Base-by-base conservation (phyloP, 2,888 invertebrate species). In the Chloromyia formosa region DNA sequence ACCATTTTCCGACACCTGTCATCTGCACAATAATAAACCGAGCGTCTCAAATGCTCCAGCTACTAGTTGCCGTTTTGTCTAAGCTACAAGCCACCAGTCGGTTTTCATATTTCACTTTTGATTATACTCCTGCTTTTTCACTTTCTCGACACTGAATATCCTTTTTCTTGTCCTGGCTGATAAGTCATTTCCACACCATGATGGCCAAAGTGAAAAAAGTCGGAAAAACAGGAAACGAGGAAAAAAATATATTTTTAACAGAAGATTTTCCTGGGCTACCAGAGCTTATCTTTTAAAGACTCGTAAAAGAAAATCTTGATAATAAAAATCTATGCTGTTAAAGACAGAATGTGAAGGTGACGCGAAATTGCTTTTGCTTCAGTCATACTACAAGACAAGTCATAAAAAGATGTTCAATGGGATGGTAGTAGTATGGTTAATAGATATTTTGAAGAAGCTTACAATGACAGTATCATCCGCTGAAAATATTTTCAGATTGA, bases 11-110 rank as follows among this genome's bases (percentile, higher is more conserved):
- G 62, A 14, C 42, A 64, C 40, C 62, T 64, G 61, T 64, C 62
- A 64, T 3, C 14, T 64, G 62, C 35, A 64, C 62, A 64, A 64
- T 16, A 64, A 64, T 64, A 42, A 35, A 56, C 56, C 18, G 18
- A 18, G 56, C 56, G 22, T 10, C 4, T 7, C 1, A 4, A 18
- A 4, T 20, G 56, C 22, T 56, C 7, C 18, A 22, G 10, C 56
- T 56, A 56, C 56, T 20, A 56, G 56, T 56, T 56, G 56, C 56
- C 16, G 20, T 22, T 18, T 20, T 56, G 56, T 56, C 20, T 56
- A 18, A 10, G 56, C 14, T 20, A 53, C 14, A 16, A 53, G 16
- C 53, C 18, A 35, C 16, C 12, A 56, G 20, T 20, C 22, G 20
- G 56, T 56, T 56, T 56, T 56, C 56, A 56, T 56, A 56, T 1